Evolutionary conservation across 2,888 invertebrate genomes (phyloP).

Genomic region (Rhorus exstirpatorius): DNA sequence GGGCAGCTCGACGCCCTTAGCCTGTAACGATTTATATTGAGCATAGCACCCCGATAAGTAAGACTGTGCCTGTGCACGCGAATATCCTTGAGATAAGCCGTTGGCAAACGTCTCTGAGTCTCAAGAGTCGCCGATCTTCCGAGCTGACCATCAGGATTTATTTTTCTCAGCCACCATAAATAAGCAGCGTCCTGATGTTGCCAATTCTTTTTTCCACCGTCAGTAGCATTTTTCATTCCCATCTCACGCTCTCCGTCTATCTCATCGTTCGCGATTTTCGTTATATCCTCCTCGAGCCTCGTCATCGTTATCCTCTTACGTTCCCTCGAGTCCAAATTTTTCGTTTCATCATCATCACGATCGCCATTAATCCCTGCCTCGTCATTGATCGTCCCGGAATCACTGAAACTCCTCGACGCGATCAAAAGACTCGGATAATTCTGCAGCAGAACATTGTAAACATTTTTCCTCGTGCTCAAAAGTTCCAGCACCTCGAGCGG

Average conservation of each 20-base stretch:
- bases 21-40: constrained; percentile 93
- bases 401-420: constrained; percentile 92
- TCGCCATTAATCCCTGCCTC: constrained; percentile 61
- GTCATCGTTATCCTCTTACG: constrained; percentile 80
- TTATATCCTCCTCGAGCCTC: constrained; percentile 79
- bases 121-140: constrained; percentile 83
- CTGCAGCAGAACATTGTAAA: constrained; percentile 91
- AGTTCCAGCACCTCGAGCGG: constrained; percentile 92
- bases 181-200: constrained; percentile 86
- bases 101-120: constrained; percentile 86
- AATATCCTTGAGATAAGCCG: constrained; percentile 91
- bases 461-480: constrained; percentile 90
- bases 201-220: constrained; percentile 58
- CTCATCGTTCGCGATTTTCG: not conserved
- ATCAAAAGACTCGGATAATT: constrained; percentile 92
- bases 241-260: not conserved
- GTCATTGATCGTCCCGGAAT: constrained; percentile 88
- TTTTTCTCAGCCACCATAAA: constrained; percentile 88
- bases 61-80: constrained; percentile 92
- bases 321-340: too few relatives aligned
- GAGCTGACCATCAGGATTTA: constrained; percentile 84
- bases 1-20: constrained; percentile 95
- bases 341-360: too few relatives aligned
- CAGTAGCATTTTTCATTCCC: not conserved
- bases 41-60: constrained; percentile 94